A percentile compares a stretch with the other conserved stretches of the same genome.
phyloP scores from a whole-genome alignment of 2,888 invertebrate genomes.

The Epistrophella euchroma region DNA sequence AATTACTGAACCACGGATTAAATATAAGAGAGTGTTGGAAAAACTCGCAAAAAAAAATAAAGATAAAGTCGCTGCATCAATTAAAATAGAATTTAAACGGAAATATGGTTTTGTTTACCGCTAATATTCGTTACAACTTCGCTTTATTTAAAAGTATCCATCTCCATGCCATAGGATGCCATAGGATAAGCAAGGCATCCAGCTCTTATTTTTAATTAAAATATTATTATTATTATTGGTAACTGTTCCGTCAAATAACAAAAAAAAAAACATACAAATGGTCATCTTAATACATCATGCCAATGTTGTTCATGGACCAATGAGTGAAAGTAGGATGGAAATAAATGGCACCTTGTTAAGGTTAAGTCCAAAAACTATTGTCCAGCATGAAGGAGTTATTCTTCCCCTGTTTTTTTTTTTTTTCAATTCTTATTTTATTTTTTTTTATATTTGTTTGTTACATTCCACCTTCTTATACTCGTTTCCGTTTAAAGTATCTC shows the following conservation, averaged over 20 bases:
- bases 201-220: too few species aligned
- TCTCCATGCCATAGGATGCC: too few species aligned
- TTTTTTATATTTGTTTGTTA: background rate
- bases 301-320: constrained; percentile 37
- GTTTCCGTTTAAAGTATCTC: constrained; percentile 33
- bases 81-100: too few species aligned
- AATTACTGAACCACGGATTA: too few species aligned
- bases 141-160: too few species aligned
- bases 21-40: too few species aligned
- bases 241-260: background rate
- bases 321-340: constrained; percentile 50
- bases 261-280: background rate
- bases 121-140: too few species aligned
- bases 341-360: constrained; percentile 64
- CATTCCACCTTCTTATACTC: constrained; percentile 22
- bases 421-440: background rate
- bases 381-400: constrained; percentile 36
- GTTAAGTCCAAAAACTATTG: constrained; percentile 59
- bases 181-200: too few species aligned
- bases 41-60: too few species aligned
- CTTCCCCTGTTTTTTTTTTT: background rate
- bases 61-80: too few species aligned
- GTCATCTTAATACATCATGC: constrained; percentile 33
- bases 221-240: too few species aligned
- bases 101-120: too few species aligned